These are phyloP conservation scores for Lampropteryx suffumata DNA, from an alignment of 2,888 invertebrate genomes.

Conservation along the genomic window DNA sequence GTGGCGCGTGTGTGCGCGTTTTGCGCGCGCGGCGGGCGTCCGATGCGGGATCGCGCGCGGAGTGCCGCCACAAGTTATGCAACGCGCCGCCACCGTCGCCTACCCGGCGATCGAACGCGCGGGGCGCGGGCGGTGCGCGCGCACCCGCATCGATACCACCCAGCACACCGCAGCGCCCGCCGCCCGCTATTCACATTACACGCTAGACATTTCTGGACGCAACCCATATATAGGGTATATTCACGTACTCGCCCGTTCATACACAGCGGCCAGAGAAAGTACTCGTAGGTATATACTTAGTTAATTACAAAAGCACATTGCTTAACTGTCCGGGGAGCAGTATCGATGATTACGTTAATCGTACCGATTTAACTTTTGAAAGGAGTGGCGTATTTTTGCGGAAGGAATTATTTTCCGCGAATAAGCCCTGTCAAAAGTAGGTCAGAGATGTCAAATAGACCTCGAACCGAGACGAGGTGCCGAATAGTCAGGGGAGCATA, in stretches of 20 bases:
- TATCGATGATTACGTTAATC: constrained; percentile 10
- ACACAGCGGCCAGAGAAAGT: constrained; percentile 31
- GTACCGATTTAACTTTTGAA: constrained; percentile 10
- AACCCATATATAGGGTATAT: constrained; percentile 35
- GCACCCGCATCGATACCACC: constrained; percentile 66
- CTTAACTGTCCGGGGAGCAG: constrained; percentile 19
- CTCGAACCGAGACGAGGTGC: constrained; percentile 6
- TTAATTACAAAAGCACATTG: constrained; percentile 34
- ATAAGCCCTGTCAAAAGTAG: constrained; percentile 18
- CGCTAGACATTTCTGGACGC: constrained; percentile 42
- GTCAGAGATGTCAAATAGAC: constrained; percentile 22
- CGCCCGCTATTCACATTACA: constrained; percentile 62
- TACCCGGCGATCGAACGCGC: constrained; percentile 68
- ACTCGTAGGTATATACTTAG: no score
- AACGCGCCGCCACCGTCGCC: constrained; percentile 76
- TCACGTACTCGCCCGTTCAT: constrained; percentile 24
- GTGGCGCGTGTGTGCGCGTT: constrained; percentile 66
- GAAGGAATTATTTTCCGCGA: constrained; percentile 5
- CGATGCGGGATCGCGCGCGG: constrained; percentile 78
- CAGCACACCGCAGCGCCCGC: constrained; percentile 40
- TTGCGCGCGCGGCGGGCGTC: constrained; percentile 78
- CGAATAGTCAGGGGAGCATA: constrained; percentile 18
- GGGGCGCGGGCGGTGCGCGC: constrained; percentile 69
- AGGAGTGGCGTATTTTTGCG: constrained; percentile 9
- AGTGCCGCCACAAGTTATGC: constrained; percentile 79